These are phyloP conservation scores for Papilio elwesi DNA, from an alignment of 2,888 invertebrate species.

Conservation along the genomic window DNA sequence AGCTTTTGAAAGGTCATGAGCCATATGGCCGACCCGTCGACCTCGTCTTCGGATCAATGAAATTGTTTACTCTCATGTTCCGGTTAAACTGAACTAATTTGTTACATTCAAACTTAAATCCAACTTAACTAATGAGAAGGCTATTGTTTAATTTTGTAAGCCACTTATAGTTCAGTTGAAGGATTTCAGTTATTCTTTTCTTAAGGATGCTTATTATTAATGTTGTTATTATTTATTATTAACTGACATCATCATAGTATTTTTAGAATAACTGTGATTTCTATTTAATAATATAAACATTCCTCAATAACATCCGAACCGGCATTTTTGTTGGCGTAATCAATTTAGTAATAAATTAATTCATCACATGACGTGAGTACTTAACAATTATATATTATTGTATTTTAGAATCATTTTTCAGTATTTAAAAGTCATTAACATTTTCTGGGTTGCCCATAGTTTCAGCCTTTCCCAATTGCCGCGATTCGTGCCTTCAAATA, in stretches of 20 bases:
- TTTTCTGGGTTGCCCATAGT: too few species aligned
- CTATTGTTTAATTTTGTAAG: background rate
- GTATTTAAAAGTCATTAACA: too few species aligned
- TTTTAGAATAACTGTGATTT: background rate
- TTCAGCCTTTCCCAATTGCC: too few species aligned
- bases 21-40: constrained; percentile 47
- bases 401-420: too few species aligned
- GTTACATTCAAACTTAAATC: constrained; percentile 13
- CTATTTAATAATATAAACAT: too few species aligned
- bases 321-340: too few species aligned
- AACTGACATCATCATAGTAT: background rate
- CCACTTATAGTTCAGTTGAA: constrained; percentile 7
- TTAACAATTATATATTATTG: too few species aligned
- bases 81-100: constrained; percentile 36
- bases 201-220: background rate
- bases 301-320: too few species aligned
- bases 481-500: too few species aligned
- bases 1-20: constrained; percentile 43
- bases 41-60: constrained; percentile 44
- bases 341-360: too few species aligned
- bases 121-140: background rate
- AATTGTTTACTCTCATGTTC: constrained; percentile 40
- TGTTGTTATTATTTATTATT: background rate
- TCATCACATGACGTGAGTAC: too few species aligned
- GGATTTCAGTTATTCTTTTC: background rate